Conservation (phyloP, 2,888 invertebrate species). For the Zaprionus lineosus region DNA sequence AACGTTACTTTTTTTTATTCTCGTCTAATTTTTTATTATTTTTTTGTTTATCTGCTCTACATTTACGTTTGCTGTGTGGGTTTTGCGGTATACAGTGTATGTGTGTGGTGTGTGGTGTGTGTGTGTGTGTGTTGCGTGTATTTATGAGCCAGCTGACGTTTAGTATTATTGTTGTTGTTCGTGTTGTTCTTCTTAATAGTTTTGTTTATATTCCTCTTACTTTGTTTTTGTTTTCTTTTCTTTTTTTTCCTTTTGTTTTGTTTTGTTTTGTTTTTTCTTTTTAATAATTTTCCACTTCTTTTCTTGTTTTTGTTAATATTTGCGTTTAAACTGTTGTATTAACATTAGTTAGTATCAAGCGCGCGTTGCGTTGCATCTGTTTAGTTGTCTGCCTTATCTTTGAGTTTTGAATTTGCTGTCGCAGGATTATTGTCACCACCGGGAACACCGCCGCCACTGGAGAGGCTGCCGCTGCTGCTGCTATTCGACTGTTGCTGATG, state of each 20-base stretch:
- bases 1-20: conserved; percentile 32
- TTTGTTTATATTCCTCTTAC: conserved; percentile 10
- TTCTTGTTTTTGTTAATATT: conserved; percentile 41
- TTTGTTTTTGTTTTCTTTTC: conserved; percentile 22
- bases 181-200: conserved; percentile 30
- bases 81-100: conserved; percentile 1
- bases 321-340: conserved; percentile 30
- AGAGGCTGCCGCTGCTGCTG: conserved; percentile 72
- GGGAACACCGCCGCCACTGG: conserved; percentile 66
- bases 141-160: conserved; percentile 48
- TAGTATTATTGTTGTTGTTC: conserved; percentile 36
- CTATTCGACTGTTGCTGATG: conserved; percentile 81
- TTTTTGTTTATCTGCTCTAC: conserved; percentile 2
- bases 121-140: conserved; percentile 29
- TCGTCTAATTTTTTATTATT: conserved; percentile 35
- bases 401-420: conserved; percentile 78
- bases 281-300: conserved; percentile 24
- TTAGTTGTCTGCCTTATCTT: conserved; percentile 79
- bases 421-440: conserved; percentile 81
- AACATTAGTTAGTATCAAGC: conserved; percentile 57
- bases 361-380: conserved; percentile 58
- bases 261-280: conserved; percentile 38
- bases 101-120: conserved; percentile 1
- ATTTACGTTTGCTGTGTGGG: conserved; percentile 4
- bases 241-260: conserved; percentile 20